These are phyloP conservation scores for Drosophila mayaguana DNA, from an alignment of 2,888 invertebrate genomes.

Conservation along the genomic window DNA sequence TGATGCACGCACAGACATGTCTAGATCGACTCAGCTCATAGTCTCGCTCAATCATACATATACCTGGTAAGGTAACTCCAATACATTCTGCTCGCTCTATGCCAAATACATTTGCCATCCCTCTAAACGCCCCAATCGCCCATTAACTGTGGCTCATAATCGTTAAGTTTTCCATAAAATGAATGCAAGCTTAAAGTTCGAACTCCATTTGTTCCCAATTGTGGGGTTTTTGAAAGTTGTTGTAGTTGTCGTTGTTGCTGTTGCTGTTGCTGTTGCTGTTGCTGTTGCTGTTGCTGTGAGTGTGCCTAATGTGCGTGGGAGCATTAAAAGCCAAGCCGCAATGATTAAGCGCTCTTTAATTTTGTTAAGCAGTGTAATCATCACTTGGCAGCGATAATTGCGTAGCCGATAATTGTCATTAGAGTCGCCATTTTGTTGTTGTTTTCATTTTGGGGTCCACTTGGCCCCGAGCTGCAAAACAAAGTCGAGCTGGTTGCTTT, in stretches of 20 bases:
- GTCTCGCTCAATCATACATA: neutral
- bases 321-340: constrained; percentile 8
- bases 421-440: constrained; percentile 27
- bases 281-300: neutral
- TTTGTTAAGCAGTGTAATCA: constrained; percentile 43
- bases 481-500: constrained; percentile 3
- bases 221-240: neutral
- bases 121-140: neutral
- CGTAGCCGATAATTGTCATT: constrained; percentile 55
- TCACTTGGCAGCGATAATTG: constrained; percentile 45
- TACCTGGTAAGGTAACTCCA: neutral
- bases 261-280: neutral
- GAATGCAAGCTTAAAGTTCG: neutral
- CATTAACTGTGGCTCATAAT: neutral
- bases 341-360: constrained; percentile 15
- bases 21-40: neutral
- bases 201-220: neutral
- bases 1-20: neutral
- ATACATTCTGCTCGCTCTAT: neutral
- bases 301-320: constrained; percentile 3
- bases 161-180: too few relatives aligned
- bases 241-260: neutral
- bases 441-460: constrained; percentile 14
- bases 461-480: constrained; percentile 10
- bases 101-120: too few relatives aligned